These are phyloP conservation scores for Sebastes melanostomus DNA, from an alignment of 2,797 vertebrate genomes.

Conservation along the genomic window DNA sequence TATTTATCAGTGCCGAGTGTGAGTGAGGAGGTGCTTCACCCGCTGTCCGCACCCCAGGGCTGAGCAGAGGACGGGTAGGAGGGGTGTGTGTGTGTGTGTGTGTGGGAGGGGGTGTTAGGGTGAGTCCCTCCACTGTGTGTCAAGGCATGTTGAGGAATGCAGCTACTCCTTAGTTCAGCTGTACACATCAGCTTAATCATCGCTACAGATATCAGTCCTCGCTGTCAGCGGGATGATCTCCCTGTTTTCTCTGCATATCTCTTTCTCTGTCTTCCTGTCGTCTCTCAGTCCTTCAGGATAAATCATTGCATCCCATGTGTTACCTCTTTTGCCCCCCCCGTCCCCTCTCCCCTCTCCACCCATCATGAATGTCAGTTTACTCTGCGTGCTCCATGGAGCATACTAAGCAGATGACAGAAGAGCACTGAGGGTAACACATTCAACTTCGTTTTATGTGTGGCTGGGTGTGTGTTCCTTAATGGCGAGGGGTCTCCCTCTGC, in stretches of 20 bases:
- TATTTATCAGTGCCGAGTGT: conserved; percentile 21
- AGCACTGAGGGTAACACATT: conserved; percentile 44
- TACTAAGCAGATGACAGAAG: conserved; percentile 77
- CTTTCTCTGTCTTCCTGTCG: neutral
- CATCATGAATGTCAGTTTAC: conserved; percentile 51
- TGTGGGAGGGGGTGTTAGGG: neutral
- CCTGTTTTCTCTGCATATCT: neutral
- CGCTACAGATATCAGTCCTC: neutral
- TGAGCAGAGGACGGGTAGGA: neutral
- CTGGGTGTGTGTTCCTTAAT: conserved; percentile 58
- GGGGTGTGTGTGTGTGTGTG: neutral
- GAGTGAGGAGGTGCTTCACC: conserved; percentile 26
- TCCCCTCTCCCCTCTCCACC: neutral
- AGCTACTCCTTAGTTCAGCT: neutral
- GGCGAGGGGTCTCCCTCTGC: conserved; percentile 64
- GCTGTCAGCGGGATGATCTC: conserved; percentile 8
- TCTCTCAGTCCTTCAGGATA: neutral
- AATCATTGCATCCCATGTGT: conserved; percentile 3
- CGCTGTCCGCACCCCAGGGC: conserved; percentile 26
- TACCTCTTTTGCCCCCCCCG: conserved; percentile 1
- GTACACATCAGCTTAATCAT: neutral
- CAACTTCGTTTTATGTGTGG: conserved; percentile 43
- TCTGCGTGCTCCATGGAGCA: conserved; percentile 54
- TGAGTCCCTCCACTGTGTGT: conserved; percentile 46
- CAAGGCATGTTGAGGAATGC: conserved; percentile 71